Evolutionary conservation across 2,888 invertebrate species (phyloP).

Genomic region (Sphaerophoria taeniata): DNA sequence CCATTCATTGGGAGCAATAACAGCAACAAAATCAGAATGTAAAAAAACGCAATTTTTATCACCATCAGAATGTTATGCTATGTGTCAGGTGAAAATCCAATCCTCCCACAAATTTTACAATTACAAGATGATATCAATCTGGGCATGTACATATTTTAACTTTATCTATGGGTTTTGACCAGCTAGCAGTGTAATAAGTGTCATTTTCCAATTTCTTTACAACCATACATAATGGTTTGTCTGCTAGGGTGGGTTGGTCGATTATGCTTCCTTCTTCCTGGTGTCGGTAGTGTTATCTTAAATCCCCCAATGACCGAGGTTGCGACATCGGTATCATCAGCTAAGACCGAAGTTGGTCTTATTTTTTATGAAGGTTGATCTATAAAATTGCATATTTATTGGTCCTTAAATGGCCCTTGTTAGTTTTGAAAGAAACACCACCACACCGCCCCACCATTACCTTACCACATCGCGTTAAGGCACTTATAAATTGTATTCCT

Average conservation of each 20-base stretch:
- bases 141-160: conserved; percentile 29
- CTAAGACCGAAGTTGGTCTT: conserved; percentile 40
- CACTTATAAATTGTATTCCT: conserved; percentile 19
- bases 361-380: conserved; percentile 74
- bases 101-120: neutral
- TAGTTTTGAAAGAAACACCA: conserved; percentile 59
- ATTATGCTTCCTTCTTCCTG: conserved; percentile 52
- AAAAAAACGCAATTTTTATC: neutral
- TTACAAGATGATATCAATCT: conserved; percentile 38
- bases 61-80: neutral
- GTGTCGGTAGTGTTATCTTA: conserved; percentile 33
- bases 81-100: conserved; percentile 3
- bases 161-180: conserved; percentile 61
- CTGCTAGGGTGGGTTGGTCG: conserved; percentile 43
- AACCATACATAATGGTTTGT: conserved; percentile 68
- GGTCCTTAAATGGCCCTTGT: conserved; percentile 76
- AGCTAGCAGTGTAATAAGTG: conserved; percentile 64
- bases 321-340: conserved; percentile 18
- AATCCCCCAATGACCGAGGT: conserved; percentile 36
- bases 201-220: conserved; percentile 71
- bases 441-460: no score
- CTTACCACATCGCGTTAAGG: no score
- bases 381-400: conserved; percentile 77
- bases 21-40: neutral
- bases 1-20: neutral